These are phyloP conservation scores for Microcaecilia unicolor DNA, from an alignment of 2,797 vertebrate genomes.

Conservation along the genomic window DNA sequence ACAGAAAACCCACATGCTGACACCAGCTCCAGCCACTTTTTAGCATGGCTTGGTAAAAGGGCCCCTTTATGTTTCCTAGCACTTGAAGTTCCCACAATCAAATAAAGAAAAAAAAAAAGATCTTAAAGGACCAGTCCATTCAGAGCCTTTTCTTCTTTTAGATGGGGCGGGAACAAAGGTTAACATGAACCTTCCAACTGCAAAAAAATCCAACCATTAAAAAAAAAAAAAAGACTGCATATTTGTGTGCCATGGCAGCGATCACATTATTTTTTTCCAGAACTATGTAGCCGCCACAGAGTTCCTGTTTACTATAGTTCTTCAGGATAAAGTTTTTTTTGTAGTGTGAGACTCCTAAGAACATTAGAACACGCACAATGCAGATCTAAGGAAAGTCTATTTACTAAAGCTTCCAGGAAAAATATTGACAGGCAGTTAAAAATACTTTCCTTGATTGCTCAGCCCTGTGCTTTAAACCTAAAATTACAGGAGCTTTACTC, in stretches of 20 bases:
- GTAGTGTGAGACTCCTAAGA: slow-evolving; percentile 56
- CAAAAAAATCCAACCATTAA: too few species aligned
- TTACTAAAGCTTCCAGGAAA: slow-evolving; percentile 62
- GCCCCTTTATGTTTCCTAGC: slow-evolving; percentile 12
- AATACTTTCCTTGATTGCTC: slow-evolving; percentile 69
- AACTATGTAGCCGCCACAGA: slow-evolving; percentile 46
- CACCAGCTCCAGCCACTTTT: too few species aligned
- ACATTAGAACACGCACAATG: slow-evolving; percentile 42
- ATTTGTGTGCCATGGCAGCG: slow-evolving; percentile 30
- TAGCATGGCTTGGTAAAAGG: background rate
- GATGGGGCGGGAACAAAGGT: slow-evolving; percentile 27
- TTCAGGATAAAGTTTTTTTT: slow-evolving; percentile 59
- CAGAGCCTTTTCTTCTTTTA: slow-evolving; percentile 2
- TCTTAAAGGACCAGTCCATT: slow-evolving; percentile 5
- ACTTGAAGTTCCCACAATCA: slow-evolving; percentile 5
- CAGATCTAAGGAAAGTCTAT: slow-evolving; percentile 56
- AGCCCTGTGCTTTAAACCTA: slow-evolving; percentile 55
- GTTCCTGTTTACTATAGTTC: slow-evolving; percentile 61
- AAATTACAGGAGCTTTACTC: slow-evolving; percentile 63
- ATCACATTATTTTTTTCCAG: slow-evolving; percentile 22
- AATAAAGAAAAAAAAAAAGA: slow-evolving; percentile 25
- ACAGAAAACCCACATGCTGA: too few species aligned
- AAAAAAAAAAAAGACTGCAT: too few species aligned
- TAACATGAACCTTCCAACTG: slow-evolving; percentile 11
- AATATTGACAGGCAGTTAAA: slow-evolving; percentile 70